phyloP scores from a whole-genome alignment of 2,797 vertebrate species.

The Staurois parvus region DNA sequence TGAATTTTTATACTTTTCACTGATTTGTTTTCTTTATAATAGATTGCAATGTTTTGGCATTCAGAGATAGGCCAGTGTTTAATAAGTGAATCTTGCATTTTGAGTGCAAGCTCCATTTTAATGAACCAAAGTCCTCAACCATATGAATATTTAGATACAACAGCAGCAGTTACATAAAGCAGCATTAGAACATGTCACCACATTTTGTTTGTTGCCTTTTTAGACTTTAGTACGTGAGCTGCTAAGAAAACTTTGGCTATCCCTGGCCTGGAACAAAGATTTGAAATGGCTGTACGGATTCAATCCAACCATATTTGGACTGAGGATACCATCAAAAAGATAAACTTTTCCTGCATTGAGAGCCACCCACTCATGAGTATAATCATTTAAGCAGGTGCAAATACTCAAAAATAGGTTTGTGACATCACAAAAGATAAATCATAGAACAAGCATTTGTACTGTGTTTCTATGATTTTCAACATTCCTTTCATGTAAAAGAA shows the following conservation, averaged over 20 bases:
- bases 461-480: background rate
- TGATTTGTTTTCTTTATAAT: too few species aligned
- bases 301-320: background rate
- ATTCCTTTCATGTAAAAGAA: slow-evolving; percentile 2
- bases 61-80: too few species aligned
- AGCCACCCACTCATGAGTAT: background rate
- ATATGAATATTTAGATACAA: too few species aligned
- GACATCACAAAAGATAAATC: slow-evolving; percentile 2
- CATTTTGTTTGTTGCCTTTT: background rate
- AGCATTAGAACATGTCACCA: too few species aligned
- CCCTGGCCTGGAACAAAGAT: background rate
- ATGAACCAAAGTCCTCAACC: too few species aligned
- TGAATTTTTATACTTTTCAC: too few species aligned
- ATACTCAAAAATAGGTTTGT: background rate
- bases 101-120: too few species aligned
- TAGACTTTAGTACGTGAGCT: too few species aligned
- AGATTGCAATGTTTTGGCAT: too few species aligned
- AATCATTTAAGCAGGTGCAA: background rate
- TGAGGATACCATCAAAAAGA: background rate
- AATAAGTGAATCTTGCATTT: too few species aligned
- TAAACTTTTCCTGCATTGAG: background rate
- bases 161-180: too few species aligned
- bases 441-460: background rate
- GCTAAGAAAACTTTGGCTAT: too few species aligned
- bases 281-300: background rate